phyloP scores from a whole-genome alignment of 2,888 invertebrate genomes.

The Mermis nigrescens region DNA sequence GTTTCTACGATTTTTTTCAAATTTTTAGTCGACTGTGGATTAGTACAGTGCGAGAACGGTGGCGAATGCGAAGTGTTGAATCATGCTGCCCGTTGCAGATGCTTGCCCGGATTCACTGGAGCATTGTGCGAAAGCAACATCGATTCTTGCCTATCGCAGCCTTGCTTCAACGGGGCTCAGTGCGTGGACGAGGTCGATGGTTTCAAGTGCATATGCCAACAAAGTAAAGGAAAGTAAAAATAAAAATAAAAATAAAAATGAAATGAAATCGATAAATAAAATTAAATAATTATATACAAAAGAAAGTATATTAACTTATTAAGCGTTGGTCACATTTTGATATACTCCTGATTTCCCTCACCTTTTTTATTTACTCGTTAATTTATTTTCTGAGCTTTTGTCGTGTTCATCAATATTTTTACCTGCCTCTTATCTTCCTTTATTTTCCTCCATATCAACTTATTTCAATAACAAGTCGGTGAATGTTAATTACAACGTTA shows the following conservation, averaged over 20 bases:
- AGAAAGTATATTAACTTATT: not conserved
- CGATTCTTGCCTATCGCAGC: constrained; percentile 63
- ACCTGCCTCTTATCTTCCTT: no score
- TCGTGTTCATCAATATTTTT: no score
- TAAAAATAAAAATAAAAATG: not conserved
- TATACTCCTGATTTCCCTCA: no score
- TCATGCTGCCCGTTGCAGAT: constrained; percentile 14
- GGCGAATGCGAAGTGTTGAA: constrained; percentile 16
- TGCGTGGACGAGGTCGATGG: constrained; percentile 71
- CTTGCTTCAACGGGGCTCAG: constrained; percentile 86
- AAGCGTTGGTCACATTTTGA: no score
- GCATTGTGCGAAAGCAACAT: constrained; percentile 35
- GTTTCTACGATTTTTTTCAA: constrained; percentile 1
- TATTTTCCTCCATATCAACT: no score
- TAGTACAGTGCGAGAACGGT: constrained; percentile 24
- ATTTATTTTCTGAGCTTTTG: no score
- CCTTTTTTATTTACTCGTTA: no score
- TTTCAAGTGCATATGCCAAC: constrained; percentile 38
- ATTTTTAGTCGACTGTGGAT: constrained; percentile 47
- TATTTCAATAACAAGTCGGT: no score
- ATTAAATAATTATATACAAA: not conserved
- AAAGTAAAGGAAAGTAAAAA: constrained; percentile 16
- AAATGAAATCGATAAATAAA: no score
- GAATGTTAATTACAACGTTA: no score
- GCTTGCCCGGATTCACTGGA: constrained; percentile 23